phyloP scores from a whole-genome alignment of 2,797 vertebrate genomes.

The Anolis apletophallus region DNA sequence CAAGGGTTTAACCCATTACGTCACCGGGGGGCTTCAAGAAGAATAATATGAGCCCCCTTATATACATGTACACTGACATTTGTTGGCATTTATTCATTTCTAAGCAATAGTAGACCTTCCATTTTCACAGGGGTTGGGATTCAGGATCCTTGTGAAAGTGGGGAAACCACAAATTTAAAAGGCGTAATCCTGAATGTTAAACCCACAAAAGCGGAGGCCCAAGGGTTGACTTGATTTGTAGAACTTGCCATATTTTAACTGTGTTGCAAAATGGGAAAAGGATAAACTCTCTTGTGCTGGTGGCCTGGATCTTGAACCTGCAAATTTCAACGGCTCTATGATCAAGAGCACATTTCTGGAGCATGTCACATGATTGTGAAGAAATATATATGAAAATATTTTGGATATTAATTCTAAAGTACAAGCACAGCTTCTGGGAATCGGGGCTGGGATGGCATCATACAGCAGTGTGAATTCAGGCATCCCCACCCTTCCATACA shows the following conservation, averaged over 20 bases:
- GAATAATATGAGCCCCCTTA: too few relatives aligned
- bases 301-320: neutral
- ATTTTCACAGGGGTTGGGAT: too few relatives aligned
- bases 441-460: neutral
- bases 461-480: neutral
- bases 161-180: too few relatives aligned
- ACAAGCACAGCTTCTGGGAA: neutral
- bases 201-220: too few relatives aligned
- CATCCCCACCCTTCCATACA: neutral
- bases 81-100: too few relatives aligned
- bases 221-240: too few relatives aligned
- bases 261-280: neutral
- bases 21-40: too few relatives aligned
- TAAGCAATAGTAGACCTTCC: too few relatives aligned
- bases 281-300: neutral
- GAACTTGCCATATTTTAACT: neutral
- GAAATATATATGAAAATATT: slow-evolving; percentile 4
- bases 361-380: neutral
- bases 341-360: neutral
- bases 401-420: neutral
- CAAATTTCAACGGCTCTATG: neutral
- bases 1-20: too few relatives aligned
- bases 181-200: too few relatives aligned
- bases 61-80: too few relatives aligned
- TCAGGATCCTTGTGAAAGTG: too few relatives aligned